phyloP scores from a whole-genome alignment of 2,888 invertebrate genomes.

The Pollenia angustigena region DNA sequence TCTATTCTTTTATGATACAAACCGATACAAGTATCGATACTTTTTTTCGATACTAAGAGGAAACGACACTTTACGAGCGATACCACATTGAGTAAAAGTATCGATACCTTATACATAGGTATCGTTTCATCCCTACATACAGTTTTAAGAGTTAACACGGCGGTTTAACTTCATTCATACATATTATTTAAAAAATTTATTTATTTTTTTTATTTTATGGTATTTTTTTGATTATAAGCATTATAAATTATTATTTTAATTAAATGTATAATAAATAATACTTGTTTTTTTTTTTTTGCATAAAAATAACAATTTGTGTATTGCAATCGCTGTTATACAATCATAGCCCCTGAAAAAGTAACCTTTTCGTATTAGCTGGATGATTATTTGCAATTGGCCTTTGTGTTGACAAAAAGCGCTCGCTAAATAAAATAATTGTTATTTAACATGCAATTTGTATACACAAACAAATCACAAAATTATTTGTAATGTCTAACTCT shows the following conservation, averaged over 20 bases:
- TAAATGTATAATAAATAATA: slow-evolving; percentile 41
- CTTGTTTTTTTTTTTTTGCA: slow-evolving; percentile 50
- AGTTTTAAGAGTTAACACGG: background rate
- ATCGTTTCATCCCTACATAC: too few species aligned
- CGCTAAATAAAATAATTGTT: slow-evolving; percentile 78
- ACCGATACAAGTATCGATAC: too few species aligned
- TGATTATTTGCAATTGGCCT: slow-evolving; percentile 85
- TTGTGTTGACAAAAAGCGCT: slow-evolving; percentile 85
- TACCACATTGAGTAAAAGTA: too few species aligned
- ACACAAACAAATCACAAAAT: slow-evolving; percentile 61
- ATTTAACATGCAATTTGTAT: slow-evolving; percentile 76
- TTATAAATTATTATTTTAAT: slow-evolving; percentile 43
- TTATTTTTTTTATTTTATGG: background rate
- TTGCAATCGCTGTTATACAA: slow-evolving; percentile 56
- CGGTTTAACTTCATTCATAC: slow-evolving; percentile 29
- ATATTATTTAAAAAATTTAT: slow-evolving; percentile 21
- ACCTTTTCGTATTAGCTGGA: slow-evolving; percentile 84
- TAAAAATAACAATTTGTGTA: slow-evolving; percentile 56
- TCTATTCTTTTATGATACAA: too few species aligned
- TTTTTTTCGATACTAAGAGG: too few species aligned
- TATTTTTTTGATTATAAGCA: slow-evolving; percentile 36
- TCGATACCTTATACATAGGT: too few species aligned
- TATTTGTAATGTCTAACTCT: slow-evolving; percentile 63
- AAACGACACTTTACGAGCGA: too few species aligned
- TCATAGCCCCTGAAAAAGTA: slow-evolving; percentile 74